Conservation (phyloP, 2,797 vertebrate genomes). For the Pristis pectinata region DNA sequence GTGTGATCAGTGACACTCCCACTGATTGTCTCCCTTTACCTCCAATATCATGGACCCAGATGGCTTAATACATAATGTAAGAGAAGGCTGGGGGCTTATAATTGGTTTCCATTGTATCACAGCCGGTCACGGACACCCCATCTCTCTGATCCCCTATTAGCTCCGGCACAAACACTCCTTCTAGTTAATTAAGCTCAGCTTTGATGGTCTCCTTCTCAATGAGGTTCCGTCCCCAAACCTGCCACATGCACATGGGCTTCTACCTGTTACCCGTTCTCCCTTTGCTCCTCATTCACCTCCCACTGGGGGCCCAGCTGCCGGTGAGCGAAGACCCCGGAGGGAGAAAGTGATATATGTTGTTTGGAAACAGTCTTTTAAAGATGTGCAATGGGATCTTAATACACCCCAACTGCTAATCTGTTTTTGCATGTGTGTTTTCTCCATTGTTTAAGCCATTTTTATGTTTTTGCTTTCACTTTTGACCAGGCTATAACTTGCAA, state of each 20-base stretch:
- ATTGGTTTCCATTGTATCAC: constrained; percentile 60
- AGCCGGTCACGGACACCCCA: constrained; percentile 57
- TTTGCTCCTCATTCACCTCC: constrained; percentile 49
- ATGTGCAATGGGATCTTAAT: constrained; percentile 68
- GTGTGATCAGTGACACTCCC: constrained; percentile 83
- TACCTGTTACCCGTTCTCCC: constrained; percentile 70
- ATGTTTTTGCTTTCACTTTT: constrained; percentile 35
- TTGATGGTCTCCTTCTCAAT: constrained; percentile 73
- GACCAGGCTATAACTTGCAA: background rate
- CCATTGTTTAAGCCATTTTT: constrained; percentile 31
- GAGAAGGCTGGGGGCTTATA: constrained; percentile 58
- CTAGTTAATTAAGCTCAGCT: constrained; percentile 92
- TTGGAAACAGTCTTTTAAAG: constrained; percentile 58
- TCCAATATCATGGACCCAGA: constrained; percentile 80
- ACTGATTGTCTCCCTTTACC: constrained; percentile 86
- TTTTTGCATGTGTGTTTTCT: constrained; percentile 53
- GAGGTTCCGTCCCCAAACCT: constrained; percentile 66
- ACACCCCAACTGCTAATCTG: constrained; percentile 53
- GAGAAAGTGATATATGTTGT: constrained; percentile 58
- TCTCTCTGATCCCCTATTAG: constrained; percentile 71
- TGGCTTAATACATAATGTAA: constrained; percentile 99
- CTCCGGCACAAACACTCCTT: constrained; percentile 64
- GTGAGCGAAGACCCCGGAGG: background rate
- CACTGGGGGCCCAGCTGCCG: constrained; percentile 29
- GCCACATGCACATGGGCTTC: constrained; percentile 79